Conservation (phyloP, 2,797 vertebrate species). For the Zenarchopterus dispar region DNA sequence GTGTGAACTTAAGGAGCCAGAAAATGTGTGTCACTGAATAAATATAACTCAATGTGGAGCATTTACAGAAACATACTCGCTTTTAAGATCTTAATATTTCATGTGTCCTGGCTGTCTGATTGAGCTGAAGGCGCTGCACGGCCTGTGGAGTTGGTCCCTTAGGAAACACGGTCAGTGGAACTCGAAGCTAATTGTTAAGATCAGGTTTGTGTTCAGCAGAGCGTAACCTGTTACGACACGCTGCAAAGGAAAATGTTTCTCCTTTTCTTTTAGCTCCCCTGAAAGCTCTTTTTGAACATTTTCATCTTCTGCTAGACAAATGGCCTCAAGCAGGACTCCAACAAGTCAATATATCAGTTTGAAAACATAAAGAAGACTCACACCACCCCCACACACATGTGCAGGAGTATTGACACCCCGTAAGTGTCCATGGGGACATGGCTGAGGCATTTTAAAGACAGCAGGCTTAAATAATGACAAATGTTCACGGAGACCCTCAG, state of each 20-base stretch:
- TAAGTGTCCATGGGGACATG: conserved; percentile 39
- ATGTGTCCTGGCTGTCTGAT: conserved; percentile 71
- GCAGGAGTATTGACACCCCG: conserved; percentile 32
- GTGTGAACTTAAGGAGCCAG: conserved; percentile 45
- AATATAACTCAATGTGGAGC: conserved; percentile 71
- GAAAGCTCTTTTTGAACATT: conserved; percentile 69
- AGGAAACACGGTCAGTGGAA: conserved; percentile 73
- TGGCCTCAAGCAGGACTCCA: conserved; percentile 24
- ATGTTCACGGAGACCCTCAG: conserved; percentile 60
- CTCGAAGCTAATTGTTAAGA: conserved; percentile 63
- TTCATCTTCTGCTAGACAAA: conserved; percentile 56
- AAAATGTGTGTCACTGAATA: conserved; percentile 73
- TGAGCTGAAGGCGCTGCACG: conserved; percentile 63
- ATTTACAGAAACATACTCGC: conserved; percentile 74
- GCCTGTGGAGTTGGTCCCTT: conserved; percentile 53
- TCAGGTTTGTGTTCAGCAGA: conserved; percentile 72
- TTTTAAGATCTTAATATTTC: conserved; percentile 84
- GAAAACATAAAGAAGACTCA: conserved; percentile 24
- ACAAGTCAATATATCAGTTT: conserved; percentile 18
- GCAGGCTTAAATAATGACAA: conserved; percentile 71
- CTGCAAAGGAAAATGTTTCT: conserved; percentile 63
- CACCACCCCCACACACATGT: conserved; percentile 19
- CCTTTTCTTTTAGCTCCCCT: conserved; percentile 55
- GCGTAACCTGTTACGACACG: conserved; percentile 73
- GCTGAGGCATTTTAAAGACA: conserved; percentile 58